These are phyloP conservation scores for Emydocephalus ijimae DNA, from an alignment of 2,113 vertebrate genomes.

Conservation along the genomic window DNA sequence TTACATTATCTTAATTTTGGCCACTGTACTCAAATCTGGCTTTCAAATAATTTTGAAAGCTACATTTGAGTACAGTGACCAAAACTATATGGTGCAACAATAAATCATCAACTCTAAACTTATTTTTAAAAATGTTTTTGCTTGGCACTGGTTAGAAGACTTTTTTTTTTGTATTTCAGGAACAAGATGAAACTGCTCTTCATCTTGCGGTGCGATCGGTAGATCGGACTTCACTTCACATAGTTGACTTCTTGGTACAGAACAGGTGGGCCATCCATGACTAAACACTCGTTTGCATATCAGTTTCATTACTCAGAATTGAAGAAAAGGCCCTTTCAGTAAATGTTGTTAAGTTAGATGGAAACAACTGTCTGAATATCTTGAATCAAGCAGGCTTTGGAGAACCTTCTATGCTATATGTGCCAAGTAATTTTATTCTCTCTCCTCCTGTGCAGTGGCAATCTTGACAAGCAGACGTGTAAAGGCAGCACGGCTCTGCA, in stretches of 20 bases:
- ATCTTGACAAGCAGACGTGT: slow-evolving; percentile 87
- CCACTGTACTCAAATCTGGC: background rate
- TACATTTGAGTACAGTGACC: background rate
- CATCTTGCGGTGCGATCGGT: slow-evolving; percentile 92
- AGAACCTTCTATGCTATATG: background rate
- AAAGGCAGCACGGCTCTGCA: slow-evolving; percentile 91
- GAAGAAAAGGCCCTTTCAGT: background rate
- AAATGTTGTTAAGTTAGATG: background rate
- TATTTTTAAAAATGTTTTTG: background rate
- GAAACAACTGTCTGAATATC: background rate
- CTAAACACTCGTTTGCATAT: background rate
- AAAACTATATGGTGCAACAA: background rate
- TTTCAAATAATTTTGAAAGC: background rate
- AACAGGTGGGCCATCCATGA: slow-evolving; percentile 78
- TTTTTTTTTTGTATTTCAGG: slow-evolving; percentile 66
- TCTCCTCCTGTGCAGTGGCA: slow-evolving; percentile 71
- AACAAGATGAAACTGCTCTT: slow-evolving; percentile 90
- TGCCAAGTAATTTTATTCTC: slow-evolving; percentile 17
- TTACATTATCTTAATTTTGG: background rate
- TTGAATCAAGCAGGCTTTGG: background rate
- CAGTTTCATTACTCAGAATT: background rate
- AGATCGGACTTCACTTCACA: slow-evolving; percentile 93
- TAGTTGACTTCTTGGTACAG: slow-evolving; percentile 94
- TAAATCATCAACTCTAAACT: background rate
- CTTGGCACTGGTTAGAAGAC: background rate